These are phyloP conservation scores for Peromyscus attwateri DNA, from an alignment of 2,797 vertebrate species.

Conservation along the genomic window DNA sequence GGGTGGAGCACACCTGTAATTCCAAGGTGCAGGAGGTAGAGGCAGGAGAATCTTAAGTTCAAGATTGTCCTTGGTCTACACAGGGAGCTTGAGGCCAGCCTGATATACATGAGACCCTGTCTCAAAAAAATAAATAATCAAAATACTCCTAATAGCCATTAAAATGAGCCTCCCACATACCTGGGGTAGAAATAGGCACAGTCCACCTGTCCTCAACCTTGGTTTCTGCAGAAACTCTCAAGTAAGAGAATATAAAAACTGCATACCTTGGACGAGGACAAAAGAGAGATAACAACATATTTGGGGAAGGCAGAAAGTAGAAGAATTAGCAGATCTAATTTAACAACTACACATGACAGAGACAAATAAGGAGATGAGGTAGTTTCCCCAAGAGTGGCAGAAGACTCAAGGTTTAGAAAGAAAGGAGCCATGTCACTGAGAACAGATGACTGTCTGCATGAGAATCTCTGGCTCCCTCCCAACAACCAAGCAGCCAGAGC, in stretches of 20 bases:
- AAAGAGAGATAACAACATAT: background rate
- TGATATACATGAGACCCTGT: background rate
- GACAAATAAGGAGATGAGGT: background rate
- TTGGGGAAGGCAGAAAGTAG: background rate
- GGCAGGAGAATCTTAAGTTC: background rate
- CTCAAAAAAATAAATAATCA: conserved; percentile 61
- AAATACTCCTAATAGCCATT: conserved; percentile 21
- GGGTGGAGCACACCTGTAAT: background rate
- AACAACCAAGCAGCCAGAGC: background rate
- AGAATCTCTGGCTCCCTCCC: background rate
- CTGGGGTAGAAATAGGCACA: background rate
- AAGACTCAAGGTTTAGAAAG: background rate
- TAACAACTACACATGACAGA: background rate
- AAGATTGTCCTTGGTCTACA: background rate
- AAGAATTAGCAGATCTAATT: conserved; percentile 23
- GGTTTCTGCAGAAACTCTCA: background rate
- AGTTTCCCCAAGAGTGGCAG: background rate
- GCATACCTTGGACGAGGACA: background rate
- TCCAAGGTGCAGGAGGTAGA: background rate
- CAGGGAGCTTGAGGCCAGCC: background rate
- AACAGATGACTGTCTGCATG: background rate
- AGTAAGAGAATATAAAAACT: conserved; percentile 12
- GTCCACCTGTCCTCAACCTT: background rate
- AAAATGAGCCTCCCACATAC: background rate
- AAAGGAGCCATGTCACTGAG: background rate